Evolutionary conservation across 2,888 invertebrate species (phyloP), one percentile per base, ranked within the genome.

Genomic region (Corythucha ciliata): DNA sequence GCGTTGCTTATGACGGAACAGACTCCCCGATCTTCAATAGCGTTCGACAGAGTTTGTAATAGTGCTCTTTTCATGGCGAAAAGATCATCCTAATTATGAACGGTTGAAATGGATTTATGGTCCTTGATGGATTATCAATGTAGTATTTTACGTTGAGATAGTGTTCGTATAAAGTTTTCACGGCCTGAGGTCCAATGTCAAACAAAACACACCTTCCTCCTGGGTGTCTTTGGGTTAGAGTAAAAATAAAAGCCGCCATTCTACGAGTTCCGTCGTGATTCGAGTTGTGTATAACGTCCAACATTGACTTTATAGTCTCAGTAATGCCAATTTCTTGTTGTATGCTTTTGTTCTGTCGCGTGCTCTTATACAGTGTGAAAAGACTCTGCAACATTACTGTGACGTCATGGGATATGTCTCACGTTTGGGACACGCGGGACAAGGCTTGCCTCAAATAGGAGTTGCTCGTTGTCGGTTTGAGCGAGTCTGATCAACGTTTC

Each of bases 401-500:
- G 29, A 8, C 29, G 29, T 29, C 29, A 8, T 29, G 12, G 12
- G 29, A 29, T 29, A 29, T 10, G n/a, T n/a, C n/a, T n/a, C n/a
- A n/a, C n/a, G n/a, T 10, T 29, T 8, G 14, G 8, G 8, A 36
- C 10, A 8, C 10, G 10, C 16, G 10, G 36, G 14, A 10, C 14
- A 8, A 8, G 8, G 8, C 39, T 7, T 20, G 32, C 48, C 48
- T 48, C 48, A 33, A 48, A 48, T 39, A 39, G 37, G 27, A 48
- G 22, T 18, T 37, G 39, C 27, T 39, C 27, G n/a, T 48, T 40
- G 8, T 48, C 21, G 2, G 29, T 20, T 29, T 39, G 39, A 6
- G 40, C 40, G n/a, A 48, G 40, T 24, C 40, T 48, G 8, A 48
- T 40, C 22, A 48, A 26, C 6, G 48, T 48, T 48, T 48, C 48